Percentiles rank a stretch among this genome's conserved stretches.
phyloP scores from a whole-genome alignment of 2,888 invertebrate species.

The Minunthozetes semirufus region DNA sequence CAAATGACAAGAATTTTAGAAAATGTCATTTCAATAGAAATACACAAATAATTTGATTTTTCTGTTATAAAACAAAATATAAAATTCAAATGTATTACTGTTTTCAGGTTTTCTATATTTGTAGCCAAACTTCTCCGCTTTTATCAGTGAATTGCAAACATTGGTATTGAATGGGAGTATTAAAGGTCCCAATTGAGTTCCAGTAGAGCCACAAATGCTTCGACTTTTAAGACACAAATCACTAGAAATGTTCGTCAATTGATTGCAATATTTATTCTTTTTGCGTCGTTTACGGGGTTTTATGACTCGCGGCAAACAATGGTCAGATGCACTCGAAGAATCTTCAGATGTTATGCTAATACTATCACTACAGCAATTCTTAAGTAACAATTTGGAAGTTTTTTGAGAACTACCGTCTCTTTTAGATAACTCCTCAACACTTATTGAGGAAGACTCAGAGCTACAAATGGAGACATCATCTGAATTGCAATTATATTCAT shows the following conservation, averaged over 20 bases:
- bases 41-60: no score
- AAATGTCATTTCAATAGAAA: no score
- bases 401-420: not conserved
- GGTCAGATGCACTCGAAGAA: conserved; percentile 38
- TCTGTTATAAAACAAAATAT: no score
- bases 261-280: conserved; percentile 57
- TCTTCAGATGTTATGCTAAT: conserved; percentile 37
- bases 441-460: not conserved
- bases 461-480: not conserved
- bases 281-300: conserved; percentile 81
- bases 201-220: no score
- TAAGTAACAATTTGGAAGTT: not conserved
- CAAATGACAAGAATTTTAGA: no score
- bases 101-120: no score
- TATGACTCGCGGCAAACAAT: conserved; percentile 59
- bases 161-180: no score
- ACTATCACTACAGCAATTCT: conserved; percentile 5
- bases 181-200: no score
- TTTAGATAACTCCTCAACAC: not conserved
- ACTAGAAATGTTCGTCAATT: not conserved
- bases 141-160: no score
- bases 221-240: no score
- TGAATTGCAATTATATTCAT: not conserved
- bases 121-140: no score
- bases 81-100: no score